Percentiles rank a stretch among this genome's conserved stretches.
Evolutionary conservation across 2,113 vertebrate species (phyloP).

Genomic region (Hemiprocne comata): DNA sequence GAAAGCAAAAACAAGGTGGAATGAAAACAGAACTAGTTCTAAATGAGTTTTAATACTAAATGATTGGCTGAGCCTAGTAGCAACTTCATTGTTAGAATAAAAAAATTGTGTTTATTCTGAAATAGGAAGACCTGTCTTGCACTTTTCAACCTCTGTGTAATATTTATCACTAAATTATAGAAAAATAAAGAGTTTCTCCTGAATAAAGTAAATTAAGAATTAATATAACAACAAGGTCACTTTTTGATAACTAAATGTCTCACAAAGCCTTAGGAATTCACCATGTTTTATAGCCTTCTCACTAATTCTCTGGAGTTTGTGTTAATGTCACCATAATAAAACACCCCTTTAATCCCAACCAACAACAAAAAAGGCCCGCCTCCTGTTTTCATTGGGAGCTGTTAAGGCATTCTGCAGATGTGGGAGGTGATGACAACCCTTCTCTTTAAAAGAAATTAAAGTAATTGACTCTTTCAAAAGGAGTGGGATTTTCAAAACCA

Average conservation of each 20-base stretch:
- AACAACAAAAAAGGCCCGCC: not conserved
- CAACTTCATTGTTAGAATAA: not conserved
- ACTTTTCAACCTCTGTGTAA: not conserved
- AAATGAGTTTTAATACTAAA: not conserved
- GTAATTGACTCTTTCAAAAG: not conserved
- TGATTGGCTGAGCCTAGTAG: not conserved
- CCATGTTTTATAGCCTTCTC: not conserved
- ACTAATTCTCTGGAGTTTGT: not conserved
- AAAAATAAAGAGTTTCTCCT: not conserved
- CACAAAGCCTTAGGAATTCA: not conserved
- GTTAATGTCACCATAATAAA: not conserved
- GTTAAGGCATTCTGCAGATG: not conserved
- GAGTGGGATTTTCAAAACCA: not conserved
- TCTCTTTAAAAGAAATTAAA: not conserved
- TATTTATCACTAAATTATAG: not conserved
- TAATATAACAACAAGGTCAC: not conserved
- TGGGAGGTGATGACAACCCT: not conserved
- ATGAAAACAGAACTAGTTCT: not conserved
- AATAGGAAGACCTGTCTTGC: not conserved
- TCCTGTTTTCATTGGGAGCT: not conserved
- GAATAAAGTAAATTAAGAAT: not conserved
- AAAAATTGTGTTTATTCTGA: not conserved
- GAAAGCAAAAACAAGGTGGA: not conserved
- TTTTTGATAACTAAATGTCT: not conserved
- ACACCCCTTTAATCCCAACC: not conserved